phyloP scores from a whole-genome alignment of 2,113 vertebrate species.

The Sorex araneus region DNA sequence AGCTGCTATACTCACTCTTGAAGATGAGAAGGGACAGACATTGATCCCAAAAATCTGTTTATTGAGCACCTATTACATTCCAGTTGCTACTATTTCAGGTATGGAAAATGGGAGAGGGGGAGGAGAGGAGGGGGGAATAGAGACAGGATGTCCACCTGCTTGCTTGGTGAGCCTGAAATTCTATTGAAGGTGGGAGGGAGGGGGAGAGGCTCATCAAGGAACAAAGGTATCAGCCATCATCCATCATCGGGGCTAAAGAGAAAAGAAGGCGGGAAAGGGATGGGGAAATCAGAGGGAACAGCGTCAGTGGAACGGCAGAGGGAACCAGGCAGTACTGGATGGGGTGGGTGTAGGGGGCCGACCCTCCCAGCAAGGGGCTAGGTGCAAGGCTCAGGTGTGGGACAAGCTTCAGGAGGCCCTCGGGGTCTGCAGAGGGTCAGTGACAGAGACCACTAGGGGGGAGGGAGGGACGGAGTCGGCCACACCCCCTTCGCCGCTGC shows the following conservation, averaged over 20 bases:
- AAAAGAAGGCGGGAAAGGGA: not conserved
- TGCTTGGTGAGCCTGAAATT: not conserved
- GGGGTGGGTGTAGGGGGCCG: not conserved
- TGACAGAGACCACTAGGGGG: no score
- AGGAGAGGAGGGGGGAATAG: rapidly evolving
- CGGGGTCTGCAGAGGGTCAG: rapidly evolving
- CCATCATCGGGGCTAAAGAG: not conserved
- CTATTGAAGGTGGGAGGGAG: not conserved
- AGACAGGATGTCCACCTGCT: not conserved
- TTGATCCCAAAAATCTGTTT: not conserved
- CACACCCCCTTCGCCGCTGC: no score
- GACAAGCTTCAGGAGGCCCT: not conserved
- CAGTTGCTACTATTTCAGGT: not conserved
- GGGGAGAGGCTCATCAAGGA: not conserved
- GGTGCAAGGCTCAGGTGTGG: not conserved
- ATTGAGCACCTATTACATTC: not conserved
- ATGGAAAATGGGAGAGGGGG: no score
- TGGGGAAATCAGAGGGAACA: rapidly evolving
- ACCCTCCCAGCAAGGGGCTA: rapidly evolving
- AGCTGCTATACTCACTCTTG: not conserved
- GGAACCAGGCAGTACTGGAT: not conserved
- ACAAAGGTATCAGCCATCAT: rapidly evolving
- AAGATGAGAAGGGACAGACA: not conserved
- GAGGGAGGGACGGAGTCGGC: no score
- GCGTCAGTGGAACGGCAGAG: rapidly evolving